Percentiles rank a stretch among this genome's conserved stretches.
Evolutionary conservation across 2,797 vertebrate species (phyloP).

Genomic region (Lithobates pipiens): DNA sequence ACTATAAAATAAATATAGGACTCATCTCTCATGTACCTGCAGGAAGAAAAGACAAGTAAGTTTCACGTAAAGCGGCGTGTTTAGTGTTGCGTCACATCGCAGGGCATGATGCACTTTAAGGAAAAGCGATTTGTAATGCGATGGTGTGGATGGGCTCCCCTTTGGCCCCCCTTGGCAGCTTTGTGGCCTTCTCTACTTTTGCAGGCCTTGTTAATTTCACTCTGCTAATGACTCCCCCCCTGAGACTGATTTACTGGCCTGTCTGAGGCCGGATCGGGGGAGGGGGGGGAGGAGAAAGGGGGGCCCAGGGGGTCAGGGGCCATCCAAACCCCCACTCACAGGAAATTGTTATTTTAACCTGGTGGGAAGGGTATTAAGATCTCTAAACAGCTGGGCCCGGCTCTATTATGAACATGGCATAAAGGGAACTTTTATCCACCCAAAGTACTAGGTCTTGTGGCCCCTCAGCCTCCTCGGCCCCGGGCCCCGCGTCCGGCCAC

Average conservation of each 20-base stretch:
- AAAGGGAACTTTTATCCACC: conserved; percentile 6
- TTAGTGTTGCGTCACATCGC: too few species aligned
- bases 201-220: conserved; percentile 67
- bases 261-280: conserved; percentile 56
- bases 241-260: conserved; percentile 67
- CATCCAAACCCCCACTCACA: conserved; percentile 78
- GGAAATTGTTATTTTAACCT: conserved; percentile 95
- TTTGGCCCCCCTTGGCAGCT: conserved; percentile 15
- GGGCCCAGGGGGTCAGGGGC: conserved; percentile 70
- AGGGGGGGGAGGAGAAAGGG: conserved; percentile 28
- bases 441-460: background rate
- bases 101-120: too few species aligned
- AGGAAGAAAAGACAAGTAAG: too few species aligned
- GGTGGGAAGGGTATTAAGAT: conserved; percentile 86
- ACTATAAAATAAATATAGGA: too few species aligned
- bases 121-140: too few species aligned
- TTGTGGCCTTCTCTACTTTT: conserved; percentile 35
- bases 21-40: too few species aligned
- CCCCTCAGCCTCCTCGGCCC: background rate
- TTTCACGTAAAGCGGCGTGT: too few species aligned
- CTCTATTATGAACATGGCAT: conserved; percentile 28
- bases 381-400: conserved; percentile 47
- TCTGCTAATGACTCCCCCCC: conserved; percentile 62
- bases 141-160: too few species aligned
- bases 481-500: background rate